Evolutionary conservation across 1,140 invertebrate genomes (phyloP).

Genomic region (Scaptomyza montana): DNA sequence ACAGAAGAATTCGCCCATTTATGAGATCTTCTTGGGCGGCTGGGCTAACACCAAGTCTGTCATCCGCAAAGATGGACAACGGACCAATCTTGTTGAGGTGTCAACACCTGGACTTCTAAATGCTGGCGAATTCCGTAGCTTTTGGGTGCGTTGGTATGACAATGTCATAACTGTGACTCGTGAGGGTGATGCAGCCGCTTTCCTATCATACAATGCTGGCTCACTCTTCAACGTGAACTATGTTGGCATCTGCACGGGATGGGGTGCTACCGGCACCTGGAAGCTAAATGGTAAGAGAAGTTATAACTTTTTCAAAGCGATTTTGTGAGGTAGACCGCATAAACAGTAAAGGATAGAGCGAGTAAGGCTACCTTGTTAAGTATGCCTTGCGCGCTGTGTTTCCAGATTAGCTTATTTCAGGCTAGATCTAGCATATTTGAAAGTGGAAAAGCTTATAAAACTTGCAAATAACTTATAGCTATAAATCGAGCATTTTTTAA

Average conservation of each 20-base stretch:
- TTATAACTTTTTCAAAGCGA: background rate
- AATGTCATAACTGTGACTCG: constrained; percentile 84
- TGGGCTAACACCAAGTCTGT: constrained; percentile 93
- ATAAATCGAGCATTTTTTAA: no score
- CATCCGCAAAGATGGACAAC: constrained; percentile 90
- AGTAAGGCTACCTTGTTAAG: no score
- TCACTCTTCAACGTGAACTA: constrained; percentile 88
- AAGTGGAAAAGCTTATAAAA: no score
- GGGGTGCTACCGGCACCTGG: constrained; percentile 92
- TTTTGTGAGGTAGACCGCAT: no score
- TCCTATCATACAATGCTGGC: constrained; percentile 89
- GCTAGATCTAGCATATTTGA: no score
- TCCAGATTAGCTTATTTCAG: no score
- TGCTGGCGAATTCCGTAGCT: constrained; percentile 89
- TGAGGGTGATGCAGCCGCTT: constrained; percentile 87
- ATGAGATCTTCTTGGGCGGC: constrained; percentile 92
- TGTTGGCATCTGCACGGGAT: constrained; percentile 92
- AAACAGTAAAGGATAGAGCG: no score
- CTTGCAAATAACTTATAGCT: no score
- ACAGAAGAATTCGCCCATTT: constrained; percentile 88
- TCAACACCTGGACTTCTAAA: constrained; percentile 89
- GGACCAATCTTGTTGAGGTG: constrained; percentile 90
- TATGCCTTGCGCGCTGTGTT: no score
- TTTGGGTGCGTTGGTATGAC: constrained; percentile 92
- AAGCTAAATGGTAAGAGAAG: constrained; percentile 89